These are phyloP conservation scores for Saturnia japonica DNA, from an alignment of 2,888 invertebrate species.

Conservation along the genomic window DNA sequence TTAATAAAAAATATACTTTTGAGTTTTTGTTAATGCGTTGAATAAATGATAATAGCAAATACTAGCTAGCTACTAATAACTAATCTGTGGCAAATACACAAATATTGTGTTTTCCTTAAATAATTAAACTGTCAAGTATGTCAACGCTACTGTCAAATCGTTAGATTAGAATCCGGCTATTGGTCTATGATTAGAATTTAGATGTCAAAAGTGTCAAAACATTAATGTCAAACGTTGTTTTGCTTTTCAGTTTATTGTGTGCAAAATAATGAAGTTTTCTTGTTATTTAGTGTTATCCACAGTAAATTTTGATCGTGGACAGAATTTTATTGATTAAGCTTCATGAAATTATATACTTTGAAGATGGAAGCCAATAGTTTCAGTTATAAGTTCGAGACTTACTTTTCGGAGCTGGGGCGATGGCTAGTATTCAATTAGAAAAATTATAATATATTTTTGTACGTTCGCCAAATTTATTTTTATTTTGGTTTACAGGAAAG, in stretches of 20 bases:
- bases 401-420: constrained; percentile 86
- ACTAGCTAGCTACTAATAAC: too few relatives aligned
- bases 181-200: too few relatives aligned
- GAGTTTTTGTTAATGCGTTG: too few relatives aligned
- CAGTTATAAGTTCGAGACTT: constrained; percentile 85
- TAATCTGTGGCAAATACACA: too few relatives aligned
- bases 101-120: too few relatives aligned
- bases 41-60: too few relatives aligned
- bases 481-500: constrained; percentile 75
- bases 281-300: constrained; percentile 13
- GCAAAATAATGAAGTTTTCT: constrained; percentile 37
- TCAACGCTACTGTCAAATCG: too few relatives aligned
- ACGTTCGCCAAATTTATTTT: background rate
- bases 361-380: constrained; percentile 76
- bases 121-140: constrained; percentile 22
- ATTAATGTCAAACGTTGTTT: constrained; percentile 32
- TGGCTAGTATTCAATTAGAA: constrained; percentile 76
- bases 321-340: constrained; percentile 5
- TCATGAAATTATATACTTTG: constrained; percentile 11
- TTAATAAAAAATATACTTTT: too few relatives aligned
- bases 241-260: constrained; percentile 30
- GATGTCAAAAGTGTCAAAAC: too few relatives aligned
- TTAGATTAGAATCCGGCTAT: too few relatives aligned
- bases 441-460: constrained; percentile 25
- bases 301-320: constrained; percentile 1